These are phyloP conservation scores for Ostrea denselamellosa DNA, from an alignment of 1,140 invertebrate genomes.

Conservation along the genomic window DNA sequence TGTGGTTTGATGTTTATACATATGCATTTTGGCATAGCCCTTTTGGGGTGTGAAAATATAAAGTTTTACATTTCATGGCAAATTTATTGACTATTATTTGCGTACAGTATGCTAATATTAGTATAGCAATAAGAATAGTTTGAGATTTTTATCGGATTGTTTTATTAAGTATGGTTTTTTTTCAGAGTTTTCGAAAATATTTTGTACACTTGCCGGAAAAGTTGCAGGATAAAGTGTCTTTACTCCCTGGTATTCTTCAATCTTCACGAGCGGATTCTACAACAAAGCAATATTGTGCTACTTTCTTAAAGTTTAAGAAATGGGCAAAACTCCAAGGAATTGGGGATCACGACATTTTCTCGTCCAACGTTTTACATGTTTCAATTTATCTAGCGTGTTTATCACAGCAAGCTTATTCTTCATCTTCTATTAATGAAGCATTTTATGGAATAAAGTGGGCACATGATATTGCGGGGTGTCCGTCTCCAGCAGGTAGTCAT, in stretches of 20 bases:
- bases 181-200: too few relatives aligned
- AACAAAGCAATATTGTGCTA: neutral
- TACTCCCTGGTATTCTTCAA: neutral
- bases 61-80: neutral
- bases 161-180: too few relatives aligned
- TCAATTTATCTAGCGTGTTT: conserved; percentile 16
- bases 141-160: too few relatives aligned
- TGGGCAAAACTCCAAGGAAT: neutral
- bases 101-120: too few relatives aligned
- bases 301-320: neutral
- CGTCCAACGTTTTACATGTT: neutral
- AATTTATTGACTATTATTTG: neutral
- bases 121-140: too few relatives aligned
- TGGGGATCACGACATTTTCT: neutral
- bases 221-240: neutral
- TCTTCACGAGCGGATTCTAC: neutral
- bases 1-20: too few relatives aligned
- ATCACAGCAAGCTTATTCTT: neutral
- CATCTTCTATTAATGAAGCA: neutral
- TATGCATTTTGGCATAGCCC: too few relatives aligned
- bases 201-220: too few relatives aligned
- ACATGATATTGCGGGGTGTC: neutral
- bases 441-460: conserved; percentile 39
- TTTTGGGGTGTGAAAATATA: too few relatives aligned
- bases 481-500: too few relatives aligned